Base-by-base conservation (phyloP, 2,888 invertebrate genomes). In the Eledona agricola region DNA sequence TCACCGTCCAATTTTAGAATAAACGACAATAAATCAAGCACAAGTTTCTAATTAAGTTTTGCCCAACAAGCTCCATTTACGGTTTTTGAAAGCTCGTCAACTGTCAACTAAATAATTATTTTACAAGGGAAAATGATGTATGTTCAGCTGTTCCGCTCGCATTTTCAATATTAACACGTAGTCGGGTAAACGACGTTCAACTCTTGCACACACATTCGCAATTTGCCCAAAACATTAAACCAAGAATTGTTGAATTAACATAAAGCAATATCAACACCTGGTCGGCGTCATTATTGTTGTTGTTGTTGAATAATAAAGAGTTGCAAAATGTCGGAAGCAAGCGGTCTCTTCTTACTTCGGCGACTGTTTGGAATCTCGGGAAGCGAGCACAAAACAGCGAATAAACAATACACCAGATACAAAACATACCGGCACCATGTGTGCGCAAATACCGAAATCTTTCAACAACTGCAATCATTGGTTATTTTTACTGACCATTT, bases 401-500 rank as follows among this genome's bases (percentile, higher is more conserved):
- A 54, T 54, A 54, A 54, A 54, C 54, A 54, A 45, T 54, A 54
- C 50, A 31, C 42, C n/a, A 47, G 47, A 53, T 50, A 51, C 51
- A 43, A 55, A 50, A 51, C 55, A 53, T 42, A 26, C 50, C 51
- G 50, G 45, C 45, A 45, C 55, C 55, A 55, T 55, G 38, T 55
- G 55, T 46, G 55, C 55, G 55, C 55, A 51, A 55, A 55, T 55
- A 38, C 55, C 45, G 38, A 34, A 38, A 50, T 55, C 55, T 55
- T 55, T 55, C 55, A 45, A 38, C 55, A 50, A 28, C 43, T 40
- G 16, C 53, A 31, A 43, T 51, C 51, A 46, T 19, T 32, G 45
- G 52, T 52, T 52, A 52, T 52, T 52, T 52, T 52, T 52, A 52
- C 52, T 45, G 52, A 31, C 52, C 32, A 42, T 40, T 13, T 28